Conservation (phyloP, 2,888 invertebrate genomes). For the Formica aserva region DNA sequence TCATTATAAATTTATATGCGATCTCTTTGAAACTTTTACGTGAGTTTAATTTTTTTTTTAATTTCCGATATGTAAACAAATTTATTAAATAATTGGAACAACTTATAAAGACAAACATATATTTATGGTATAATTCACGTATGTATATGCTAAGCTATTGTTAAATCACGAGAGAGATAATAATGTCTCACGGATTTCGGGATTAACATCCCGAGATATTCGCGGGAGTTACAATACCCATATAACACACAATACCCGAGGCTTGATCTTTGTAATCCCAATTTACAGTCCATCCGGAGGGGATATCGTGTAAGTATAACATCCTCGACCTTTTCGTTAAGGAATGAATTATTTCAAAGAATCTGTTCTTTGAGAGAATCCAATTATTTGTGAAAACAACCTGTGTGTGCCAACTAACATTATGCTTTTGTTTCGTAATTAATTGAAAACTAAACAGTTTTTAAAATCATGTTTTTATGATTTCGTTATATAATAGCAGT, state of each 20-base stretch:
- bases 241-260: background rate
- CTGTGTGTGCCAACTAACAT: background rate
- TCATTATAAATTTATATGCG: background rate
- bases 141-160: background rate
- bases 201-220: conserved; percentile 6
- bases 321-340: conserved; percentile 17
- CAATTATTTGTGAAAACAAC: background rate
- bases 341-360: background rate
- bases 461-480: background rate
- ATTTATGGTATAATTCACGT: background rate
- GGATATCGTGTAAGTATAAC: background rate
- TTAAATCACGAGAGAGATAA: background rate
- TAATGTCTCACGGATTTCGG: conserved; percentile 16
- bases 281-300: conserved; percentile 17
- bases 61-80: background rate
- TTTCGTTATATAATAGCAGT: background rate
- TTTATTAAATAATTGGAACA: background rate
- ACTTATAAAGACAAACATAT: background rate
- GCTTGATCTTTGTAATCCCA: conserved; percentile 30
- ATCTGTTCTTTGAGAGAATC: background rate
- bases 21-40: background rate
- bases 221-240: background rate
- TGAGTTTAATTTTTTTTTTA: background rate
- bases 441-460: background rate
- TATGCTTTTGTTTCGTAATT: background rate